Evolutionary conservation across 2,797 vertebrate species (phyloP), one percentile per base, ranked within the genome.

Genomic region (Amblyraja radiata): DNA sequence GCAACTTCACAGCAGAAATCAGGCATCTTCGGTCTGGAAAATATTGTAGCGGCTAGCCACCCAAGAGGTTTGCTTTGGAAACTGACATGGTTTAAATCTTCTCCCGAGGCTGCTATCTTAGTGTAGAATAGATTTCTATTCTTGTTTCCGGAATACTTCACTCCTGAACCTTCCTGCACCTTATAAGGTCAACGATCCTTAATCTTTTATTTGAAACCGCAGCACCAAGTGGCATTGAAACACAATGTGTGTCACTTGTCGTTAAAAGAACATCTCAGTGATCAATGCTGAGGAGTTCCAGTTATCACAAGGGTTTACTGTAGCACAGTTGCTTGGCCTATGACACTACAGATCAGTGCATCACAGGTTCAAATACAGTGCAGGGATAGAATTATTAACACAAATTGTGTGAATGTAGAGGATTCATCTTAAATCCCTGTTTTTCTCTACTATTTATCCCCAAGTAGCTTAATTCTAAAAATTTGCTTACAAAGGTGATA

Each of bases 341-440:
- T 6, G 36, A 76, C 39, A 74, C 36, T n/a, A 92, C 90, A 28
- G 9, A 92, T 76, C 90, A 76, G 71, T n/a, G 71, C 11, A 71
- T 92, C 68, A 92, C 71, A 92, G 71, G 90, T 74, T 92, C 90
- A 92, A 90, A 73, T 46, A n/a, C 71, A 74, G 90, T 92, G 90
- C 90, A 92, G 25, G 4, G 68, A 23, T 11, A 68, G 0, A 90
- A 71, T 71, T 36, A 9, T n/a, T 65, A 6, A 7, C 9, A 90
- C 32, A n/a, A 11, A 63, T 6, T 32, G 1, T 16, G 83, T 46
- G 16, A 36, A 88, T 32, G 21, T 88, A 25, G 13, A 8, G 16
- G 21, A 65, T 88, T 21, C n/a, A 88, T n/a, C 28, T 63, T 36
- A n/a, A 61, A 18, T 4, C 4, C 46, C 46, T 58, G 65, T 14